phyloP scores from a whole-genome alignment of 2,888 invertebrate genomes.

The Hirtodrosophila confusa region DNA sequence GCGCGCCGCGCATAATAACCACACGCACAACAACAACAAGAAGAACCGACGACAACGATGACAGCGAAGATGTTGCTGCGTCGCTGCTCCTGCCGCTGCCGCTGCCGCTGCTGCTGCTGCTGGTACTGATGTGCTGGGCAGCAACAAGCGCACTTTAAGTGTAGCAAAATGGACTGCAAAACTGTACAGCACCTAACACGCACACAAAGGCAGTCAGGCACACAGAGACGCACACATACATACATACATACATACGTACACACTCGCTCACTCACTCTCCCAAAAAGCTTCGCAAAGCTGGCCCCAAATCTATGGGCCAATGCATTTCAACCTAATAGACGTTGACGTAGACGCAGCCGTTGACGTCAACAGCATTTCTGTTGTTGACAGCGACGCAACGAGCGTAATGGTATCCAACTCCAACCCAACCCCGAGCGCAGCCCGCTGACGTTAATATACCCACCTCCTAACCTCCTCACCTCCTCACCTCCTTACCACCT shows the following conservation, averaged over 20 bases:
- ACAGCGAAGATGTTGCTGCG: conserved; percentile 37
- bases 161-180: conserved; percentile 74
- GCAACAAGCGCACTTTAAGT: conserved; percentile 70
- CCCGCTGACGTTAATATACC: too few species aligned
- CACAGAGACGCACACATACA: conserved; percentile 8
- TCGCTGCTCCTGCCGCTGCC: conserved; percentile 3
- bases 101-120: conserved; percentile 6
- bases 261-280: conserved; percentile 4
- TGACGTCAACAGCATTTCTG: conserved; percentile 1
- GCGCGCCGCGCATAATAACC: conserved; percentile 72
- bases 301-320: conserved; percentile 38
- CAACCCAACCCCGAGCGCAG: too few species aligned
- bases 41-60: conserved; percentile 12
- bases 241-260: too few species aligned
- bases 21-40: conserved; percentile 45
- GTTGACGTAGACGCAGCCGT: background rate
- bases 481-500: too few species aligned
- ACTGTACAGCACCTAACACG: conserved; percentile 60
- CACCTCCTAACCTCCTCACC: too few species aligned
- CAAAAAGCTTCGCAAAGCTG: conserved; percentile 37
- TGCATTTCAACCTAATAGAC: conserved; percentile 46
- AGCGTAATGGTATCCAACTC: too few species aligned
- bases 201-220: conserved; percentile 16
- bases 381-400: too few species aligned
- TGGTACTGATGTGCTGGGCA: conserved; percentile 18